phyloP scores from a whole-genome alignment of 1,140 invertebrate genomes.

The Tenebrio molitor region DNA sequence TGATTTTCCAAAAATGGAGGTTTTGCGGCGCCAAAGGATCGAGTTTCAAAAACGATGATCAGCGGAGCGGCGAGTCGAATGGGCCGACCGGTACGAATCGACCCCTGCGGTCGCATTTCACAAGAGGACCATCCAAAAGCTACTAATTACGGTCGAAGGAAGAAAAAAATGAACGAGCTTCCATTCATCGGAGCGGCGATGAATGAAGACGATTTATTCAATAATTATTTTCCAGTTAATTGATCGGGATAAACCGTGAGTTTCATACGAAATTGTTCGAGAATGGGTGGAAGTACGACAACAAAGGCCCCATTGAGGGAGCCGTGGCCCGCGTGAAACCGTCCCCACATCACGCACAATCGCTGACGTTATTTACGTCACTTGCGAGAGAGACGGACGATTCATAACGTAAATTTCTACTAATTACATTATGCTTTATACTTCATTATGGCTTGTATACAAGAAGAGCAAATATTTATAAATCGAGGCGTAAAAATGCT shows the following conservation, averaged over 20 bases:
- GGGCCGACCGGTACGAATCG: background rate
- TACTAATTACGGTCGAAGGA: background rate
- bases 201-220: conserved; percentile 30
- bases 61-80: background rate
- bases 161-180: conserved; percentile 1
- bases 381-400: conserved; percentile 31
- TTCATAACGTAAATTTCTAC: conserved; percentile 46
- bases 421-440: conserved; percentile 53
- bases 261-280: conserved; percentile 23
- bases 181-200: conserved; percentile 14
- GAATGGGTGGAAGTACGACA: background rate
- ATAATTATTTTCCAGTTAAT: conserved; percentile 41
- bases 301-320: conserved; percentile 39
- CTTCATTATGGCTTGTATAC: conserved; percentile 54
- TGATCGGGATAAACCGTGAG: conserved; percentile 31
- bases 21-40: background rate
- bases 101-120: background rate
- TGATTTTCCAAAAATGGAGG: too few relatives aligned
- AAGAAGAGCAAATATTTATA: conserved; percentile 55
- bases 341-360: conserved; percentile 11
- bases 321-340: background rate
- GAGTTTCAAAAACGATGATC: background rate
- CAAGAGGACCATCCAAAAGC: background rate
- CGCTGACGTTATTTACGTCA: conserved; percentile 38
- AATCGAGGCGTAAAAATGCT: conserved; percentile 53